phyloP scores from a whole-genome alignment of 2,113 vertebrate genomes.

The Sceloporus tristichus region DNA sequence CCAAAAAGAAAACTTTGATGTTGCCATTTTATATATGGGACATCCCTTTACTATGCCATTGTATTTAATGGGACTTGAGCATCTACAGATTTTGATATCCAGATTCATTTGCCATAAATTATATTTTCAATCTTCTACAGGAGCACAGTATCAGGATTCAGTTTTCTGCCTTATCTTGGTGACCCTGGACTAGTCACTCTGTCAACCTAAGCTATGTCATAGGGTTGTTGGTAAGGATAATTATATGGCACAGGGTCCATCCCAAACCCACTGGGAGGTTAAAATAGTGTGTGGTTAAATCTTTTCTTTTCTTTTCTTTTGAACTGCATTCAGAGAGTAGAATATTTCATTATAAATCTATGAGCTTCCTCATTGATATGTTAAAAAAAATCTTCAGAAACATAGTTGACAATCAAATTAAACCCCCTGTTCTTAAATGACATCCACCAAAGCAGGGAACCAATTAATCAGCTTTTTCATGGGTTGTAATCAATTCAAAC shows the following conservation, averaged over 20 bases:
- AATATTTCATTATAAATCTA: background rate
- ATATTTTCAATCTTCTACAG: background rate
- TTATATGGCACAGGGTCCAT: background rate
- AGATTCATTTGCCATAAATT: background rate
- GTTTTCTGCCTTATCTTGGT: too few relatives aligned
- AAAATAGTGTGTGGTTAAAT: background rate
- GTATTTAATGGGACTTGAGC: too few relatives aligned
- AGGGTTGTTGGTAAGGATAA: background rate
- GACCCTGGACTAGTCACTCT: background rate
- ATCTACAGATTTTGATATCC: too few relatives aligned
- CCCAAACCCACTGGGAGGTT: background rate
- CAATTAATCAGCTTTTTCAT: conserved; percentile 42
- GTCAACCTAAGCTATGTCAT: background rate
- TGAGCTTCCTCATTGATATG: background rate
- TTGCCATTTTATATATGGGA: too few relatives aligned
- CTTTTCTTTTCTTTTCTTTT: background rate
- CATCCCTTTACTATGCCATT: too few relatives aligned
- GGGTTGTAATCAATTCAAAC: conserved; percentile 61
- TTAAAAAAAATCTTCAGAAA: conserved; percentile 42
- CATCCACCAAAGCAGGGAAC: conserved; percentile 43
- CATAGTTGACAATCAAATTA: conserved; percentile 54
- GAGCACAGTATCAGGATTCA: background rate
- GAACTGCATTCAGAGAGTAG: background rate
- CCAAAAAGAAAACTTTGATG: too few relatives aligned
- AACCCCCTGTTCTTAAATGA: conserved; percentile 51